phyloP scores from a whole-genome alignment of 2,888 invertebrate genomes.

The Agapostemon virescens region DNA sequence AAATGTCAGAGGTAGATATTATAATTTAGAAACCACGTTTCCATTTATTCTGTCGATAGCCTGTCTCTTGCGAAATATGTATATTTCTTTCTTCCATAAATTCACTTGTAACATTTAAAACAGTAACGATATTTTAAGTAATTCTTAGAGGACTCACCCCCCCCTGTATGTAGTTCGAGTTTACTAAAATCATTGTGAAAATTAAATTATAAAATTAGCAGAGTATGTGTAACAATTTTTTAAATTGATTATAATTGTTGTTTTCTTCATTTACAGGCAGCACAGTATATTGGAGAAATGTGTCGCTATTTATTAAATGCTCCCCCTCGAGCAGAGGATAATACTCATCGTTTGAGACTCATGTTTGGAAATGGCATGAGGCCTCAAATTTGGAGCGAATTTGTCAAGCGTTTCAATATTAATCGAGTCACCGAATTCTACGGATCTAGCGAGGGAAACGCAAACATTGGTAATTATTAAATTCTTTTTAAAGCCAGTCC shows the following conservation, averaged over 20 bases:
- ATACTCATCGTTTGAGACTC: constrained; percentile 81
- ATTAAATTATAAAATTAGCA: not conserved
- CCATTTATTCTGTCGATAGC: too few relatives aligned
- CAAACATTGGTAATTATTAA: constrained; percentile 81
- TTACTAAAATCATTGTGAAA: not conserved
- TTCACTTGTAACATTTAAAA: not conserved
- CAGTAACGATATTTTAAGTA: not conserved
- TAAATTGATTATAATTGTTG: not conserved
- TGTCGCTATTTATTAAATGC: constrained; percentile 83
- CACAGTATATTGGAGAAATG: constrained; percentile 84
- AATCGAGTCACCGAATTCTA: constrained; percentile 85
- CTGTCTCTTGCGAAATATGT: not conserved
- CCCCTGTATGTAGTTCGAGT: not conserved
- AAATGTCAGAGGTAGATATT: not conserved
- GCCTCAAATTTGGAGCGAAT: constrained; percentile 85
- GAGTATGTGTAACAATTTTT: not conserved
- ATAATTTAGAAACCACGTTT: too few relatives aligned
- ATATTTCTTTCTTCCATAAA: not conserved
- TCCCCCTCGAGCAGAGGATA: constrained; percentile 81
- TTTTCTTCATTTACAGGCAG: constrained; percentile 77
- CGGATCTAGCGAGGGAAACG: constrained; percentile 87
- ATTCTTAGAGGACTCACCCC: not conserved
- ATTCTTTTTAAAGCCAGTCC: not conserved
- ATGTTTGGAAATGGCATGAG: constrained; percentile 88
- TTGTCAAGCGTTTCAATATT: constrained; percentile 84